Evolutionary conservation across 2,113 vertebrate genomes (phyloP), one percentile per base, ranked within the genome.

Genomic region (Benitochromis conjunctus): DNA sequence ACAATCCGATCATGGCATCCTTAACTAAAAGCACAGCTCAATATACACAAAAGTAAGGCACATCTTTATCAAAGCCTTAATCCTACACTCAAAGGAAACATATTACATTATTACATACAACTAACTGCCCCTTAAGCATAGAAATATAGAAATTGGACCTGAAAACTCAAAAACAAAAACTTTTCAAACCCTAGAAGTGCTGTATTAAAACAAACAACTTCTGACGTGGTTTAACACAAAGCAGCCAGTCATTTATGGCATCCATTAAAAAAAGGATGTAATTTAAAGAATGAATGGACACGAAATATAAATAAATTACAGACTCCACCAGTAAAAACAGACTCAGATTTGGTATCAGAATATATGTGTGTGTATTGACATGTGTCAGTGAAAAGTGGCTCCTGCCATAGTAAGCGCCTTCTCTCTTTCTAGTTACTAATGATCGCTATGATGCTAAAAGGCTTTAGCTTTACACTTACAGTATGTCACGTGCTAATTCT

Each of bases 341-440:
- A 51, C 43, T 69, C 29, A 51, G 18, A 38, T 31, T 41, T 3
- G 41, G 41, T 46, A 29, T 48, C 19, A 36, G 69, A 57, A 64
- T 81, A 3, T 80, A 10, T 79, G 18, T 36, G n/a, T 19, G 48
- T 69, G 56, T 82, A 31, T 34, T 5, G 29, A 51, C 53, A 48
- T 48, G 79, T 43, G 76, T 62, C 8, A 34, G 19, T 76, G n/a
- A 56, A 64, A 82, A 54, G 57, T 13, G 1, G 10, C 21, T 91
- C 82, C 38, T 87, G 89, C 89, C 88, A 85, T 41, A 74, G 86
- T 89, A 90, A 89, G 86, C 91, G 84, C 84, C 80, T 84, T 71
- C 88, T 81, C 76, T 90, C 90, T 89, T 90, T 69, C 82, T 82
- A 62, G 94, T 93, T 90, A 83, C 84, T 93, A 93, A 95, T 88